Base-by-base conservation (phyloP, 2,113 vertebrate species). In the Trichechus manatus region DNA sequence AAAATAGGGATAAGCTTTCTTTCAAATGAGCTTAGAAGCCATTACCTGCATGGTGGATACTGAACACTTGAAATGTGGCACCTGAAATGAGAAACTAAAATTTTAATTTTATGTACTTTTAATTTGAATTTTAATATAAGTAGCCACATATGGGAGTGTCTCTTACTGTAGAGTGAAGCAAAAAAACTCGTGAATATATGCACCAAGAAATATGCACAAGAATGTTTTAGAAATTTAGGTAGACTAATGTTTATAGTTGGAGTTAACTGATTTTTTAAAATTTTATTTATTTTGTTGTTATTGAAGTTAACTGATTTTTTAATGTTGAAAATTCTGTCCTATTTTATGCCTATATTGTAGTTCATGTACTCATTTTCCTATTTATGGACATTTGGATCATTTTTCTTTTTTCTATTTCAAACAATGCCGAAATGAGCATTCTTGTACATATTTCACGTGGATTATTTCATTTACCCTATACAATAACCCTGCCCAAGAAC, bases 81-180 rank as follows among this genome's bases (percentile, higher is more conserved):
- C 47, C 3, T 27, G 8, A 72, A 68, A 5, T 44, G 6, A 75
- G 64, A 53, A 84, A 63, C 9, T 78, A 22, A 93, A 88, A 78
- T 6, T 77, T 10, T 56, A 88, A 78, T 6, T 77, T 10, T 56
- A 33, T 29, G 63, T 39, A 22, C 31, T 29, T 88, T 87, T 91
- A 87, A 63, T 56, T 53, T 66, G 66, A n/a, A 78, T 74, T 92
- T 94, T 92, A 94, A 89, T 63, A 27, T 33, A 82, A 80, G 31
- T 70, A 31, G 42, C 33, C 42, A 64, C 7, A 64, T 5, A 59
- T 4, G 2, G 33, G 33, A 89, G 33, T 33, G 9, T 39, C 42
- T 47, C 64, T 91, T 25, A 83, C n/a, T 66, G 14, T 44, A 68
- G 8, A 87, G 68, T 47, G 20, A 61, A 86, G 33, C 42, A n/a